Percentiles rank a stretch among this genome's conserved stretches.
These are phyloP conservation scores for Callithrix jacchus DNA, from an alignment of 2,113 vertebrate genomes.

Conservation along the genomic window DNA sequence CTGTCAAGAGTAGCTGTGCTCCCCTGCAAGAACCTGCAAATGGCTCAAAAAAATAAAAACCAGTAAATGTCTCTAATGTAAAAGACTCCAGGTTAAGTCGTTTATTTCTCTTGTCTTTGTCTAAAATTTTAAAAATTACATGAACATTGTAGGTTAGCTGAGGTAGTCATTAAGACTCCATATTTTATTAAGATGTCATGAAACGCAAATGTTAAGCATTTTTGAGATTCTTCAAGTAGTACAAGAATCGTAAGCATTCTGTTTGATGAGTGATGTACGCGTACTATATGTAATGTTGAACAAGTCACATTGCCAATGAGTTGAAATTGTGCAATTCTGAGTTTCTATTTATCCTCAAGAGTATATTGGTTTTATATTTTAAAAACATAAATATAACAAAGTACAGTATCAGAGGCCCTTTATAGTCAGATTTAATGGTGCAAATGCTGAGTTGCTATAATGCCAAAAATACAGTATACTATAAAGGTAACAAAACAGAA, in stretches of 20 bases:
- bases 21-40: not conserved
- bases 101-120: slow-evolving; percentile 7
- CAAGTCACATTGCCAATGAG: slow-evolving; percentile 11
- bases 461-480: slow-evolving; percentile 65
- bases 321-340: not conserved
- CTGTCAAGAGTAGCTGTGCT: not conserved
- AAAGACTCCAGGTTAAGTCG: not conserved
- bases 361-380: slow-evolving; percentile 33
- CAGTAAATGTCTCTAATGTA: not conserved
- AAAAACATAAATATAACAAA: slow-evolving; percentile 52
- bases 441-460: not conserved
- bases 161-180: not conserved
- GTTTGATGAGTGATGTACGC: not conserved
- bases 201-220: not conserved
- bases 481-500: slow-evolving; percentile 64
- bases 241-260: not conserved
- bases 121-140: not conserved
- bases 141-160: not conserved
- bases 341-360: slow-evolving; percentile 17
- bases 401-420: not conserved
- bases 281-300: not conserved
- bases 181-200: not conserved
- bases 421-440: not conserved
- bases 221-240: not conserved
- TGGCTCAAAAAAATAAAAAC: not conserved